Evolutionary conservation across 2,888 invertebrate genomes (phyloP).

Genomic region (Mythimna loreyi): DNA sequence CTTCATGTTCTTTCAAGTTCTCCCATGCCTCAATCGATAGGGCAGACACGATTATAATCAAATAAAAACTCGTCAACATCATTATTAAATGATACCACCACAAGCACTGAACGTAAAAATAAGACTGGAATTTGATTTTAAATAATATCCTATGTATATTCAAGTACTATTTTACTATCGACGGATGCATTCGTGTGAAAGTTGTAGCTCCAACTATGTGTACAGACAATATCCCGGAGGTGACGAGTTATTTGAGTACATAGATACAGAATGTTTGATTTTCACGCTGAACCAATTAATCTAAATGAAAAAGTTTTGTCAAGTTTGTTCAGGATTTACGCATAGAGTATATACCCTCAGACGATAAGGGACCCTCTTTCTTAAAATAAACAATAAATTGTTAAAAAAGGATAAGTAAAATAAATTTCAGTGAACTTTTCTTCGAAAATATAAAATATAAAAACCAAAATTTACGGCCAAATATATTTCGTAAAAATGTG

Average conservation of each 20-base stretch:
- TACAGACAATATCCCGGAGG: background rate
- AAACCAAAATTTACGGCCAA: too few species aligned
- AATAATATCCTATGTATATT: constrained; percentile 16
- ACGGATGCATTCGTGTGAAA: constrained; percentile 32
- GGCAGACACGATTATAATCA: background rate
- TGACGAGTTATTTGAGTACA: background rate
- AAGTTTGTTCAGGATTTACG: too few species aligned
- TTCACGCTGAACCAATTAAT: background rate
- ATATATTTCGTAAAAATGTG: too few species aligned
- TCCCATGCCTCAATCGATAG: background rate
- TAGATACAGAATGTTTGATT: constrained; percentile 13
- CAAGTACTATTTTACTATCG: constrained; percentile 1
- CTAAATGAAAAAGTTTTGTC: background rate
- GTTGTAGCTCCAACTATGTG: background rate
- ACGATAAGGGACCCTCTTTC: too few species aligned
- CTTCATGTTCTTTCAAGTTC: background rate
- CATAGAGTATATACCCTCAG: too few species aligned
- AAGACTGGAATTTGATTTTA: constrained; percentile 10
- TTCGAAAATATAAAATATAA: too few species aligned
- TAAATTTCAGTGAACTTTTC: too few species aligned
- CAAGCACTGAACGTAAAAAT: background rate
- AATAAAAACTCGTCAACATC: constrained; percentile 1
- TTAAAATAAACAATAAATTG: too few species aligned
- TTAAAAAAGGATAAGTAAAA: too few species aligned
- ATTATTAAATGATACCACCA: constrained; percentile 27